Conservation (phyloP, 2,888 invertebrate species). For the Herminia tarsipennalis region DNA sequence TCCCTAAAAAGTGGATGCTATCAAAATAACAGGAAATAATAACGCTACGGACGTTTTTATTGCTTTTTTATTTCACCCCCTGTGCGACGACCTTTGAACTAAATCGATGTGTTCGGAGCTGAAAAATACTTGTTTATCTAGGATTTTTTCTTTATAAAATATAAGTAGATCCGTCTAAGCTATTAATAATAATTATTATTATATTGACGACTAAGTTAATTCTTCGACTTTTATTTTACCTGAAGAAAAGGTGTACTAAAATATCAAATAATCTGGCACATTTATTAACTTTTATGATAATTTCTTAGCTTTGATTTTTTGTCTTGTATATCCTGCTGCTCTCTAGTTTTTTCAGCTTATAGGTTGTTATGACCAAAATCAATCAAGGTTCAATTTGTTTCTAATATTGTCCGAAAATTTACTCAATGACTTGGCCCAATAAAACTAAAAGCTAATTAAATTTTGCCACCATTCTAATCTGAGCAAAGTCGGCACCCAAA, state of each 20-base stretch:
- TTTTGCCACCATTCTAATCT: neutral
- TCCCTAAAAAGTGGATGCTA: slow-evolving; percentile 8
- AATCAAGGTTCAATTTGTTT: neutral
- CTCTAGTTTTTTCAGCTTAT: too few relatives aligned
- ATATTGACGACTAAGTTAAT: too few relatives aligned
- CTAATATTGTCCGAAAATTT: neutral
- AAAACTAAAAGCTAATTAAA: slow-evolving; percentile 1
- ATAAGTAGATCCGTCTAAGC: too few relatives aligned
- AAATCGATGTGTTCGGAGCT: slow-evolving; percentile 21
- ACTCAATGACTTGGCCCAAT: neutral
- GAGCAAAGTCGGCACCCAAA: slow-evolving; percentile 4
- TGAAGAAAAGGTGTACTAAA: too few relatives aligned
- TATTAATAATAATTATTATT: too few relatives aligned
- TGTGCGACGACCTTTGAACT: slow-evolving; percentile 25
- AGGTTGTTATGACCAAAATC: neutral
- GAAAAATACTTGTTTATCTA: slow-evolving; percentile 14
- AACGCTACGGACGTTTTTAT: slow-evolving; percentile 44
- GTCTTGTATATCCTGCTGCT: too few relatives aligned
- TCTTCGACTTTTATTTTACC: too few relatives aligned
- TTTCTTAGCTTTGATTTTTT: too few relatives aligned
- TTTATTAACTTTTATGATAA: too few relatives aligned
- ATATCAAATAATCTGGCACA: too few relatives aligned
- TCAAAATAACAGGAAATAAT: slow-evolving; percentile 55
- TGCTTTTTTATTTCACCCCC: slow-evolving; percentile 46
- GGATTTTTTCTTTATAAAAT: too few relatives aligned